Base-by-base conservation (phyloP, 2,888 invertebrate genomes). In the Andrena minutula region DNA sequence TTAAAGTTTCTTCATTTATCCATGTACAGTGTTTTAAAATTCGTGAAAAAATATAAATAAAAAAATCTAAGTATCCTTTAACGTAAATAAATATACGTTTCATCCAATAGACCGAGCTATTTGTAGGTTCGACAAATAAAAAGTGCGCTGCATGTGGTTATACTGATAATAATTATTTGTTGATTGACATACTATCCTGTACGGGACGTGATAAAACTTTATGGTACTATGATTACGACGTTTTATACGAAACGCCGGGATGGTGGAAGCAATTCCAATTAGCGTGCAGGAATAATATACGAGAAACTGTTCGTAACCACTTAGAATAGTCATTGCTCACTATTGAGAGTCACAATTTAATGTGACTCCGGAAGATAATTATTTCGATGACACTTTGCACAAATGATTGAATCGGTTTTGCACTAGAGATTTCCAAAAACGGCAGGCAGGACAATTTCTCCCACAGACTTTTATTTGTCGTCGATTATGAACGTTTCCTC, bases 401-500 rank as follows among this genome's bases (percentile, higher is more conserved):
- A 69, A 76, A 79, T 78, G 74, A 73, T 60, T 70, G 75, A 61
- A 78, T 79, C 58, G 73, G 86, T 72, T 83, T 87, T 82, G 79
- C 86, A 83, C 84, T 79, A 85, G 84, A 88, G 87, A 87, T 87
- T 87, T 87, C 89, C 89, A 89, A 88, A 82, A 83, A 63, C 83
- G 83, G 84, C 84, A 82, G 72, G 73, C 58, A 79, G 47, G 47
- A 80, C 61, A 68, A 66, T 58, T 61, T 69, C 53, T 72, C 3
- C 51, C 61, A 41, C 79, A 66, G 60, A 74, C 53, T 80, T 89
- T 92, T 97, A 97, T 82, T 93, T 93, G 56, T 92, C 92, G 95
- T 97, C 97, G 93, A 97, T 95, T 89, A 96, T 94, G 26, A 96
- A 97, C 92, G 96, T 96, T 96, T 99, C 99, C 95, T 99, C 98